Evolutionary conservation across 2,797 vertebrate genomes (phyloP).

Genomic region (Aeoliscus strigatus): DNA sequence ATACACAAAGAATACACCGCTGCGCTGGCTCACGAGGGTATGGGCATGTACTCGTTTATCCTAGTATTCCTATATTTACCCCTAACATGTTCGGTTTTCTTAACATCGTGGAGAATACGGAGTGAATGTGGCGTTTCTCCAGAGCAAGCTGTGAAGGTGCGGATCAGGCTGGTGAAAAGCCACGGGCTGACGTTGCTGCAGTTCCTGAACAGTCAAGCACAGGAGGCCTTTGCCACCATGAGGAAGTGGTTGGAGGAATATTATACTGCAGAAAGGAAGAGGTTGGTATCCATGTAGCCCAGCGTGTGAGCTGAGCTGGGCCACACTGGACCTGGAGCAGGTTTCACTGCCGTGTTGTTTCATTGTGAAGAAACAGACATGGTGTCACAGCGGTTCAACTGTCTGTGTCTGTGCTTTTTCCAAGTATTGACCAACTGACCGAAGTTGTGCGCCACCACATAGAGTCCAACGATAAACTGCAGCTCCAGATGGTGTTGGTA

Average conservation of each 20-base stretch:
- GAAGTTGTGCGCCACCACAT: slow-evolving; percentile 80
- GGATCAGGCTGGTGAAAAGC: slow-evolving; percentile 77
- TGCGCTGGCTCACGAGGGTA: slow-evolving; percentile 82
- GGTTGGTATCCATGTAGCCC: slow-evolving; percentile 46
- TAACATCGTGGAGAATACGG: neutral
- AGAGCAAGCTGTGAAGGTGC: slow-evolving; percentile 74
- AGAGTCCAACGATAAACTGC: slow-evolving; percentile 76
- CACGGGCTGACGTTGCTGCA: slow-evolving; percentile 73
- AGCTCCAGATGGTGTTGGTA: slow-evolving; percentile 78
- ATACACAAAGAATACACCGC: slow-evolving; percentile 77
- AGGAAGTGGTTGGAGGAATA: slow-evolving; percentile 75
- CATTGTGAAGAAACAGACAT: too few species aligned
- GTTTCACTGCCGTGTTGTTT: too few species aligned
- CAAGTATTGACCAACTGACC: slow-evolving; percentile 81
- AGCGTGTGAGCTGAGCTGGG: too few species aligned
- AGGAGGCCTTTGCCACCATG: slow-evolving; percentile 75
- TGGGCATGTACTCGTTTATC: neutral
- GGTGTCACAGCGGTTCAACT: too few species aligned
- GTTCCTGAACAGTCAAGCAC: slow-evolving; percentile 69
- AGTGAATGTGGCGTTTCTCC: slow-evolving; percentile 29
- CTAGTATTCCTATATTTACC: too few species aligned
- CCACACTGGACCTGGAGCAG: too few species aligned
- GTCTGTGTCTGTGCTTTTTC: too few species aligned
- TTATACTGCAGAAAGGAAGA: slow-evolving; percentile 82
- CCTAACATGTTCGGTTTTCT: neutral